Evolutionary conservation across 2,888 invertebrate genomes (phyloP), one percentile per base, ranked within the genome.

Genomic region (Tenthredo distinguenda): DNA sequence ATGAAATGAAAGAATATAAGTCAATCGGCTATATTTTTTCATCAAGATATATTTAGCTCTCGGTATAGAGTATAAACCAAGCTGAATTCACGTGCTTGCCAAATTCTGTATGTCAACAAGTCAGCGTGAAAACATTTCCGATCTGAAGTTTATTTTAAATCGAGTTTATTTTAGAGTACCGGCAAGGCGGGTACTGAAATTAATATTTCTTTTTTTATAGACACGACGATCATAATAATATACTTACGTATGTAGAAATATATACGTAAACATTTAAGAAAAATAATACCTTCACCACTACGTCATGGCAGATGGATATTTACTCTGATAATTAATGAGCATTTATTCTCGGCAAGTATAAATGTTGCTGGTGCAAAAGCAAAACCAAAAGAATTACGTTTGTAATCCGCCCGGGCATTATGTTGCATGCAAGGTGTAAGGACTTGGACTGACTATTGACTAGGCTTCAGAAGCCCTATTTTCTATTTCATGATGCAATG

Each of bases 391-490:
- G 50, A 26, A 76, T 26, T 26, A 76, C 31, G 40, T 81, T 62
- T 81, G 81, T 58, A 58, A 21, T 81, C 62, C 10, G 40, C 2
- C 37, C 10, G 18, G 62, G 40, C 15, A 10, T 37, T 15, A 62
- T 62, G 62, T 37, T 62, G 37, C 40, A 58, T 81, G 40, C 58
- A 26, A 81, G 58, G 81, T 40, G 58, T 26, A 40, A 40, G 40
- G 62, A 62, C 21, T 62, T n/a, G 40, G 62, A 62, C 81, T 81
- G 81, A 81, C 81, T 40, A 81, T 81, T 81, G 58, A 21, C 62
- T 87, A 88, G 87, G 87, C 90, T 90, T 90, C 88, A 81, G 89
- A 89, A 89, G 88, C 89, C 89, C 87, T 90, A 90, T 89, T 40
- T 62, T 88, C 86, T 88, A 88, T 88, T 85, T 47, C 71, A 81